Percentiles rank a stretch among this genome's conserved stretches.
phyloP scores from a whole-genome alignment of 37 sponge, comb jelly and placozoan genomes.

The Beroe ovata region DNA sequence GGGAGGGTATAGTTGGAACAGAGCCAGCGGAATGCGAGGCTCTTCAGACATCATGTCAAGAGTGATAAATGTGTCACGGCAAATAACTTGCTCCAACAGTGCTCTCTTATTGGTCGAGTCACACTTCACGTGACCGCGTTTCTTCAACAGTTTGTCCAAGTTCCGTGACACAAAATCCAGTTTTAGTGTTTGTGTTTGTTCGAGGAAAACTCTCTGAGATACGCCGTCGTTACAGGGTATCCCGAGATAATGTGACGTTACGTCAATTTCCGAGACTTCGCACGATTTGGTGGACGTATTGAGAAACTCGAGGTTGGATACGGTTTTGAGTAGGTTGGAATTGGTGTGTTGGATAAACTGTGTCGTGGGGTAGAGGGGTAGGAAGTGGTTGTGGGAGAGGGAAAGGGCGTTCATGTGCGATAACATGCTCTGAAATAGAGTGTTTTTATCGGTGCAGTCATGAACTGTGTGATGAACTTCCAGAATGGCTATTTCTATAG shows the following conservation, averaged over 20 bases:
- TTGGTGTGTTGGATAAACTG: slow-evolving; percentile 11
- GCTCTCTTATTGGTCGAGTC: not conserved
- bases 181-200: slow-evolving; percentile 24
- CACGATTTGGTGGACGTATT: not conserved
- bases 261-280: not conserved
- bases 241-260: slow-evolving; percentile 4
- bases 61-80: slow-evolving; percentile 9
- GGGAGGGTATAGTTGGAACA: not conserved
- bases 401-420: slow-evolving; percentile 1
- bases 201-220: slow-evolving; percentile 12
- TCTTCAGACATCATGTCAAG: not conserved
- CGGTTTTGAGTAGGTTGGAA: not conserved
- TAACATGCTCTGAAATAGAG: slow-evolving; percentile 54
- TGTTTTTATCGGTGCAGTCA: too few species aligned
- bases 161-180: not conserved
- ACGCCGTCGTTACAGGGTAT: not conserved
- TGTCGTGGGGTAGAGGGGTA: slow-evolving; percentile 6
- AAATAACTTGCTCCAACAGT: slow-evolving; percentile 24
- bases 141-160: slow-evolving; percentile 48
- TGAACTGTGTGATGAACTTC: too few species aligned
- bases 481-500: too few species aligned
- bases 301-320: slow-evolving; percentile 21
- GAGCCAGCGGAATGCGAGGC: not conserved
- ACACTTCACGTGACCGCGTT: not conserved
- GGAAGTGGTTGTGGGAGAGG: not conserved